These are phyloP conservation scores for Pseudotriccus pelzelni DNA, from an alignment of 2,797 vertebrate species.

Conservation along the genomic window DNA sequence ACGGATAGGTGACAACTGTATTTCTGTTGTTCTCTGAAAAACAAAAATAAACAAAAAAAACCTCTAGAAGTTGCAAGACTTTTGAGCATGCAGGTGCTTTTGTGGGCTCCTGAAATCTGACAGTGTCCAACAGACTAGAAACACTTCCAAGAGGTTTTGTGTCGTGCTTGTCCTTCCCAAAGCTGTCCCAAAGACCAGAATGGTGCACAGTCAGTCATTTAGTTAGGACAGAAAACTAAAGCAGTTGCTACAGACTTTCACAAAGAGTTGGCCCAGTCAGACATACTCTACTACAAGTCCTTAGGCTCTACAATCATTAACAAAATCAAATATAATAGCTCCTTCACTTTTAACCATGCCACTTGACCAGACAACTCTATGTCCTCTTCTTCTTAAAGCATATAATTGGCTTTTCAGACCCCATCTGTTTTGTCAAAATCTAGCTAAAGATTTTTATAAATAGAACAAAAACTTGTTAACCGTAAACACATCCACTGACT, in stretches of 20 bases:
- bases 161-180: not conserved
- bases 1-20: not conserved
- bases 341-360: slow-evolving; percentile 45
- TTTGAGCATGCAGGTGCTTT: not conserved
- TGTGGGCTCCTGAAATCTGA: not conserved
- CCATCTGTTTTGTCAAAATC: slow-evolving; percentile 10
- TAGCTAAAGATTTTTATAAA: not conserved
- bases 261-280: not conserved
- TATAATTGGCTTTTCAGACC: not conserved
- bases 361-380: not conserved
- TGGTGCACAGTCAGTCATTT: not conserved
- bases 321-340: slow-evolving; percentile 19
- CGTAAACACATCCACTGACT: not conserved
- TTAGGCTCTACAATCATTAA: slow-evolving; percentile 35
- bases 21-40: not conserved
- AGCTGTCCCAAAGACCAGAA: not conserved
- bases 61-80: not conserved
- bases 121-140: not conserved
- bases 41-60: not conserved
- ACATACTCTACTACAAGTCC: not conserved
- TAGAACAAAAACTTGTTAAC: not conserved
- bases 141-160: not conserved
- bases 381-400: slow-evolving; percentile 10
- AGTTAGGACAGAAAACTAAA: not conserved
- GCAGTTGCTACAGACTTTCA: not conserved